Evolutionary conservation across 2,113 vertebrate species (phyloP).

Genomic region (Mormyrus lacerda): DNA sequence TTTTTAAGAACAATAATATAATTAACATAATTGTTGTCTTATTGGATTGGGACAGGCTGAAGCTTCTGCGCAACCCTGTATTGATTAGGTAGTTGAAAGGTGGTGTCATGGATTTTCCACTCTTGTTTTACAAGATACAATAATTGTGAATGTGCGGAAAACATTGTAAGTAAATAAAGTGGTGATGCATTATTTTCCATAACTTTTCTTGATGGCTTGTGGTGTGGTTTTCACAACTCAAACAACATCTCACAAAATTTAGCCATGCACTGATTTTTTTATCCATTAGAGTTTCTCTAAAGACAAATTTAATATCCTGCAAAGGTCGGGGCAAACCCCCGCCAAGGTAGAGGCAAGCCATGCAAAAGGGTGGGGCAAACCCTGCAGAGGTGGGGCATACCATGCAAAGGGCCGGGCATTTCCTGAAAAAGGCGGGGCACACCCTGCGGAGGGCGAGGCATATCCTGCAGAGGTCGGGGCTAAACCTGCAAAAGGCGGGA

Average conservation of each 20-base stretch:
- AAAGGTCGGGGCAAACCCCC: too few species aligned
- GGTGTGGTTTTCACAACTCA: background rate
- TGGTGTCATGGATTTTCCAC: background rate
- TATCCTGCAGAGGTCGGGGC: too few species aligned
- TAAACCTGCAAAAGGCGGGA: too few species aligned
- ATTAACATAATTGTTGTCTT: background rate
- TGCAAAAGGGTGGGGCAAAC: too few species aligned
- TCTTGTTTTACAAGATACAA: background rate
- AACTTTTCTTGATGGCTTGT: background rate
- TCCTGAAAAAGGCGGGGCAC: too few species aligned
- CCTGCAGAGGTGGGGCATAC: too few species aligned
- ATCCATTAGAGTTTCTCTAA: background rate
- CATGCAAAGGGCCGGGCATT: too few species aligned
- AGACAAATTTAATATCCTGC: background rate
- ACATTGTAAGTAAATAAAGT: background rate
- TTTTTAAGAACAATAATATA: background rate
- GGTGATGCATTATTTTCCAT: background rate
- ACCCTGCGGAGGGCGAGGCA: too few species aligned
- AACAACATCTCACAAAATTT: background rate
- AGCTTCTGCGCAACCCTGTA: background rate
- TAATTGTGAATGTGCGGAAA: too few species aligned
- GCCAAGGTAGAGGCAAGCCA: rapidly evolving
- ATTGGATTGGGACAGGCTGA: background rate
- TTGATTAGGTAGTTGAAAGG: background rate
- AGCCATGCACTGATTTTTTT: background rate